Percentiles rank a stretch among this genome's conserved stretches.
These are phyloP conservation scores for Eucera pruinosa DNA, from an alignment of 2,888 invertebrate species.

Conservation along the genomic window DNA sequence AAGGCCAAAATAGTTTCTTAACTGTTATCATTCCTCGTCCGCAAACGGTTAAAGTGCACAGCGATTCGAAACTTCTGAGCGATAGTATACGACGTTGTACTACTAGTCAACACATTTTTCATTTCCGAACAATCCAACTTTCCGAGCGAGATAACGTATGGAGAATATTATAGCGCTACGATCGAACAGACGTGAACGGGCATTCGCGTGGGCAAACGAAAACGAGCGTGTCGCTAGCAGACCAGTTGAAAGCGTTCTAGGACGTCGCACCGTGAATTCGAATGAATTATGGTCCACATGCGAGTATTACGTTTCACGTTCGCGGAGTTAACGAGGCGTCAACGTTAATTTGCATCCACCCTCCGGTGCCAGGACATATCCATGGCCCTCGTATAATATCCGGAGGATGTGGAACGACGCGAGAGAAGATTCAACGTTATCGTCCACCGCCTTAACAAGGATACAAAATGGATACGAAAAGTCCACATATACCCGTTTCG, in stretches of 20 bases:
- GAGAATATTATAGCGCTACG: too few relatives aligned
- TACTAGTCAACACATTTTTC: too few relatives aligned
- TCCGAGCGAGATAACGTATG: too few relatives aligned
- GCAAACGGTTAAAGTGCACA: too few relatives aligned
- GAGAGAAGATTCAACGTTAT: slow-evolving; percentile 26
- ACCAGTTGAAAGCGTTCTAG: not conserved
- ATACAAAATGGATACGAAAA: not conserved
- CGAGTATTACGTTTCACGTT: slow-evolving; percentile 49
- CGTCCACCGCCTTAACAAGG: slow-evolving; percentile 40
- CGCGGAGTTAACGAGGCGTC: slow-evolving; percentile 59
- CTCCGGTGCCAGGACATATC: slow-evolving; percentile 23
- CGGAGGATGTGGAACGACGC: slow-evolving; percentile 8
- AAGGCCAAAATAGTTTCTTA: too few relatives aligned
- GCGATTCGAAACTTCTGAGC: too few relatives aligned
- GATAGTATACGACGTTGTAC: too few relatives aligned
- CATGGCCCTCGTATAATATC: slow-evolving; percentile 42
- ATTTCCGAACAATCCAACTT: too few relatives aligned
- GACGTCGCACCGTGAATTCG: slow-evolving; percentile 18
- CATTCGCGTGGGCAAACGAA: not conserved
- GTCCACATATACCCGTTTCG: not conserved
- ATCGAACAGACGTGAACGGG: not conserved
- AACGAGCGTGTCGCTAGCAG: slow-evolving; percentile 20
- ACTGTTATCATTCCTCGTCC: too few relatives aligned
- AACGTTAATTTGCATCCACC: slow-evolving; percentile 58
- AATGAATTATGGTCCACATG: slow-evolving; percentile 49